Conservation (phyloP, 2,888 invertebrate genomes). For the Acrobasis suavella region DNA sequence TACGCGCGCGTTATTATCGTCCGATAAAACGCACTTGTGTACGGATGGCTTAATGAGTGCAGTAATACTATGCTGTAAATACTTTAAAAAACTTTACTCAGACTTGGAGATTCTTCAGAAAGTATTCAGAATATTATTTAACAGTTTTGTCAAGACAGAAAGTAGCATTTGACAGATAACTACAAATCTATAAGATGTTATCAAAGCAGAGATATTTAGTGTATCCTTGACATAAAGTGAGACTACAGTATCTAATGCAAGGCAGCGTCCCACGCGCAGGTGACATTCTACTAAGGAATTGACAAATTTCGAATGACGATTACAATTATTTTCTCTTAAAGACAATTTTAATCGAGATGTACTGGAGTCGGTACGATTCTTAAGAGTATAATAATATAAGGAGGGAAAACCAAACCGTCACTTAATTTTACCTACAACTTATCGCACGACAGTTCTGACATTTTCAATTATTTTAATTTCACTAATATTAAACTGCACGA, state of each 20-base stretch:
- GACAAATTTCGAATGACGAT: slow-evolving; percentile 17
- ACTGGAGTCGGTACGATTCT: too few relatives aligned
- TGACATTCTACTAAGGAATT: slow-evolving; percentile 21
- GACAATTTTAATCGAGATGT: slow-evolving; percentile 1
- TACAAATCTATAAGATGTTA: slow-evolving; percentile 27
- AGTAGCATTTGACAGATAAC: slow-evolving; percentile 36
- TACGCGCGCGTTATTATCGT: too few relatives aligned
- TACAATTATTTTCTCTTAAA: slow-evolving; percentile 6
- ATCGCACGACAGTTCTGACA: too few relatives aligned
- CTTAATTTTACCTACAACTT: too few relatives aligned
- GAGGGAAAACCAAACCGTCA: too few relatives aligned
- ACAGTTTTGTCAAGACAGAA: slow-evolving; percentile 67
- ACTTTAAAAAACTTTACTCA: slow-evolving; percentile 51
- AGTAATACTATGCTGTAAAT: slow-evolving; percentile 47
- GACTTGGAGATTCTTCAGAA: slow-evolving; percentile 54
- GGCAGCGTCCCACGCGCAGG: slow-evolving; percentile 15
- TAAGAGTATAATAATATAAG: too few relatives aligned
- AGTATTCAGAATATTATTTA: slow-evolving; percentile 26
- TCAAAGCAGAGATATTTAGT: slow-evolving; percentile 18
- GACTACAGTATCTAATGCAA: slow-evolving; percentile 10
- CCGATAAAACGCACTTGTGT: too few relatives aligned
- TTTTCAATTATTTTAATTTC: too few relatives aligned
- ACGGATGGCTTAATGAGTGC: slow-evolving; percentile 33
- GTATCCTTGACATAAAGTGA: neutral
- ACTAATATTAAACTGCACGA: too few relatives aligned